A percentile compares a stretch with the other conserved stretches of the same genome.
These are phyloP conservation scores for Trematocara caparti DNA, from an alignment of 2,797 vertebrate genomes.

Conservation along the genomic window DNA sequence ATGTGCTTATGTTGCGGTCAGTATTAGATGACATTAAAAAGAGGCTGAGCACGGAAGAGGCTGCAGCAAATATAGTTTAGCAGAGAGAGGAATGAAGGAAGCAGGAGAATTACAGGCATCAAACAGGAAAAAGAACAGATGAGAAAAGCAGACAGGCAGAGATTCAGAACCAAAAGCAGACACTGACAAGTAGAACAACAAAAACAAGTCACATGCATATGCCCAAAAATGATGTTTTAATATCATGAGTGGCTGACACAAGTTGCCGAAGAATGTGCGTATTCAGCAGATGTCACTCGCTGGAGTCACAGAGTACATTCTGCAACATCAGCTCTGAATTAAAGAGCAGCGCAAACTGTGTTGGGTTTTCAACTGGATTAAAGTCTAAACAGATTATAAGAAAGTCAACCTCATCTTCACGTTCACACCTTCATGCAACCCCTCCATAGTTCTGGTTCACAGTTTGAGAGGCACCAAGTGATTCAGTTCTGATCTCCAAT, in stretches of 20 bases:
- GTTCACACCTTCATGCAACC: background rate
- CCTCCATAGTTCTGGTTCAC: background rate
- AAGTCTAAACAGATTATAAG: background rate
- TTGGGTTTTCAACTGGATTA: background rate
- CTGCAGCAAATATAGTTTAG: background rate
- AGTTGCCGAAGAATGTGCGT: constrained; percentile 48
- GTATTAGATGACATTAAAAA: background rate
- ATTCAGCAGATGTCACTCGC: constrained; percentile 40
- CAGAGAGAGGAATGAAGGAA: background rate
- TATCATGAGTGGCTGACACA: constrained; percentile 20
- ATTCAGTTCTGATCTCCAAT: background rate
- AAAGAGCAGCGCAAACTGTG: background rate
- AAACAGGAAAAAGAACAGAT: constrained; percentile 20
- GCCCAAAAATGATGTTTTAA: constrained; percentile 21
- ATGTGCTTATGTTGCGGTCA: background rate
- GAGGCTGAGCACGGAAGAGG: background rate
- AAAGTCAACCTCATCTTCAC: background rate
- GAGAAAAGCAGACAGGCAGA: constrained; percentile 36
- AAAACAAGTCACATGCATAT: background rate
- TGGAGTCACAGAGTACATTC: constrained; percentile 30
- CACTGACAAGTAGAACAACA: background rate
- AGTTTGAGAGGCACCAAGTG: background rate
- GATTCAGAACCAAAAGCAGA: background rate
- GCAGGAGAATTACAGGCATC: background rate
- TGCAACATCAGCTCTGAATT: constrained; percentile 11